phyloP scores from a whole-genome alignment of 2,797 vertebrate species.

The Sorex maritimensis region DNA sequence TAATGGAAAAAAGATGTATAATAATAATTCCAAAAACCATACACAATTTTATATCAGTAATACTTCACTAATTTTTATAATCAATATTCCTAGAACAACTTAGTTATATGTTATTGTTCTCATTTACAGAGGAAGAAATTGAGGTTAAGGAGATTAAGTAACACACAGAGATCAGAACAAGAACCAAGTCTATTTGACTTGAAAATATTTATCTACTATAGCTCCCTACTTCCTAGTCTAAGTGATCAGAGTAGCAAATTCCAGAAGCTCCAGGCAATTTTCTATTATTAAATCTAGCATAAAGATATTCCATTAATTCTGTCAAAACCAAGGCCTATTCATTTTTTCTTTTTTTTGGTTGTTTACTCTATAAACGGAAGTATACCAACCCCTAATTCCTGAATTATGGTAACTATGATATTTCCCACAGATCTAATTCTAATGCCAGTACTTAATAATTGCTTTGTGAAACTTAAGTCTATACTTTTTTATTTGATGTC shows the following conservation, averaged over 20 bases:
- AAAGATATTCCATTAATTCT: constrained; percentile 31
- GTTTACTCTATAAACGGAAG: constrained; percentile 47
- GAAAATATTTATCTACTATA: neutral
- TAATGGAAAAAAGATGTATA: neutral
- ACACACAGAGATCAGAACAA: constrained; percentile 30
- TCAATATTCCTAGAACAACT: constrained; percentile 46
- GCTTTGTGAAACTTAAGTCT: neutral
- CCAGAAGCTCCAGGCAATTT: constrained; percentile 27
- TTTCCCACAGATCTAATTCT: constrained; percentile 53
- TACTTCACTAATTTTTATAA: constrained; percentile 50
- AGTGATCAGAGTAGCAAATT: constrained; percentile 24
- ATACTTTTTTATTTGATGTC: constrained; percentile 38
- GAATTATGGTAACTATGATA: constrained; percentile 48
- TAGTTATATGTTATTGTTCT: constrained; percentile 11
- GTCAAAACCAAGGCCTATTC: constrained; percentile 15
- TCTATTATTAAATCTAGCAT: constrained; percentile 46
- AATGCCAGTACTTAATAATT: constrained; percentile 27
- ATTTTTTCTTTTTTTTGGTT: constrained; percentile 35
- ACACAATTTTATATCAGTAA: constrained; percentile 35
- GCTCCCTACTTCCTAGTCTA: neutral
- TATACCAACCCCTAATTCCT: neutral
- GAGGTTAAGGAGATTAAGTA: constrained; percentile 57
- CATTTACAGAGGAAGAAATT: constrained; percentile 46
- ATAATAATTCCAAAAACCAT: neutral
- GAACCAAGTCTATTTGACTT: neutral